phyloP scores from a whole-genome alignment of 2,113 vertebrate genomes.

The Jaculus jaculus region DNA sequence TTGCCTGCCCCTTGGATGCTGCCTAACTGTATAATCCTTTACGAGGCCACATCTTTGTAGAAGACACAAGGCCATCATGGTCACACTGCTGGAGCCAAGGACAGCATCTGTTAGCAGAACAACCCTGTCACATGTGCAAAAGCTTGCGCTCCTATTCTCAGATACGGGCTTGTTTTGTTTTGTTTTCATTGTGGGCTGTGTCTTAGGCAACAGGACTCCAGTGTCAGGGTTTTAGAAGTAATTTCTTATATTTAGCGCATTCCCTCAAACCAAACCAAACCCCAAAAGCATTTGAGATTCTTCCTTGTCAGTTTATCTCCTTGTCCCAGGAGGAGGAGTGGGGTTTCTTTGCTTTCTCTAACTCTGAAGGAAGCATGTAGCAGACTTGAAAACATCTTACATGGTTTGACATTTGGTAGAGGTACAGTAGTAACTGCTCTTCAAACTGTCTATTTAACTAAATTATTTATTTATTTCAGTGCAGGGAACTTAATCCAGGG shows the following conservation, averaged over 20 bases:
- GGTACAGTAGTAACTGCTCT: background rate
- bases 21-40: constrained; percentile 25
- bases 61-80: constrained; percentile 34
- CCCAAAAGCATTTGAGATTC: background rate
- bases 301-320: background rate
- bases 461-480: background rate
- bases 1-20: background rate
- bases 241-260: constrained; percentile 46
- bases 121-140: constrained; percentile 13
- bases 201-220: constrained; percentile 35
- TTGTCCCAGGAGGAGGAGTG: background rate
- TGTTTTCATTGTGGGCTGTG: background rate
- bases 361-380: background rate
- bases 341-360: background rate
- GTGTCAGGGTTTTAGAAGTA: constrained; percentile 36
- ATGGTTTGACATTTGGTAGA: background rate
- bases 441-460: background rate
- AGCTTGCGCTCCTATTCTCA: constrained; percentile 46
- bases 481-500: background rate
- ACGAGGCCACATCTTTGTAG: constrained; percentile 3
- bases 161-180: background rate
- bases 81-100: constrained; percentile 34
- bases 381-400: background rate
- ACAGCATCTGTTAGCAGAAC: background rate
- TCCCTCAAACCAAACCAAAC: background rate